These are phyloP conservation scores for Uloborus plumipes DNA, from an alignment of 2,888 invertebrate genomes.

Conservation along the genomic window DNA sequence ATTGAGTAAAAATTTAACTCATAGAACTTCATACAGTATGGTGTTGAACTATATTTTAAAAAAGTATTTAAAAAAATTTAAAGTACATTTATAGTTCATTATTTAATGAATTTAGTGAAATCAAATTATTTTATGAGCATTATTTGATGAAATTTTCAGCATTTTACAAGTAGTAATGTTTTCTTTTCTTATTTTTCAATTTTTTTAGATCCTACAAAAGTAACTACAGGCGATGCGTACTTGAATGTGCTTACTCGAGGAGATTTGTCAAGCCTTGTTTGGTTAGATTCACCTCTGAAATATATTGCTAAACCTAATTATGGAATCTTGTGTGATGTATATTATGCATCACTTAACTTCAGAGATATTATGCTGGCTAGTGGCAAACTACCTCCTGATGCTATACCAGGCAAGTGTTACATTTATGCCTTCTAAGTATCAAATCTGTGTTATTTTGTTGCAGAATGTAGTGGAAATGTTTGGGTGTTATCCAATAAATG, in stretches of 20 bases:
- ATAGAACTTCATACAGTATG: no score
- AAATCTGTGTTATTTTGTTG: no score
- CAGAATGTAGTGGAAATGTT: no score
- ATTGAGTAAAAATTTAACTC: no score
- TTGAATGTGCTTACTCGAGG: constrained; percentile 93
- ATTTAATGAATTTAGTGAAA: no score
- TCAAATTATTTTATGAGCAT: no score
- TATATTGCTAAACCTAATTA: constrained; percentile 73
- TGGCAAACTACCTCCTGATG: constrained; percentile 96
- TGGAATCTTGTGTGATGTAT: constrained; percentile 83
- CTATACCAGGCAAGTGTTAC: constrained; percentile 84
- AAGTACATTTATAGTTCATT: no score
- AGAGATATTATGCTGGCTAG: constrained; percentile 98
- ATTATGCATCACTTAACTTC: constrained; percentile 96
- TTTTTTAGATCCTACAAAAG: constrained; percentile 30
- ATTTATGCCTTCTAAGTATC: background rate
- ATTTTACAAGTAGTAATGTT: no score
- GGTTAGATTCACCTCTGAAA: constrained; percentile 89
- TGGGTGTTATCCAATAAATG: background rate
- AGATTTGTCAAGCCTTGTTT: constrained; percentile 90
- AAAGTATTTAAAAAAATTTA: no score
- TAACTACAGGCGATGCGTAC: constrained; percentile 86
- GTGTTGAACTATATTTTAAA: no score
- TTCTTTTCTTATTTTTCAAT: no score
- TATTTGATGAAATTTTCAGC: no score